phyloP scores from a whole-genome alignment of 2,888 invertebrate genomes.

The Megastigmus dorsalis region DNA sequence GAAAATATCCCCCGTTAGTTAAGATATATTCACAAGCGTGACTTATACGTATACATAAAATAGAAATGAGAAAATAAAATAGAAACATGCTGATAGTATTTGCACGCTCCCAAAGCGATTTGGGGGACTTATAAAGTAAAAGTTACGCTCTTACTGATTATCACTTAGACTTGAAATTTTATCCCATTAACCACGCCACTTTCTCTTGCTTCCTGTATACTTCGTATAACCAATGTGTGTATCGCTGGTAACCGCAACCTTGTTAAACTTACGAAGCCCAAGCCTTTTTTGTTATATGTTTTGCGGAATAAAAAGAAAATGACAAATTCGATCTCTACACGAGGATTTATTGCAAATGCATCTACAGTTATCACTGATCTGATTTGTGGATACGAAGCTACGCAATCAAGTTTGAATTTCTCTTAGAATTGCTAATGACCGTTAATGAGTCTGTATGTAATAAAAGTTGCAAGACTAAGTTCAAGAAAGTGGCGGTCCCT shows the following conservation, averaged over 20 bases:
- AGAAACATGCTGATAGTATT: conserved; percentile 56
- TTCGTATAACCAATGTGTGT: not conserved
- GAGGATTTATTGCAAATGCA: too few species aligned
- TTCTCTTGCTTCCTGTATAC: conserved; percentile 48
- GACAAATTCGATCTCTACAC: too few species aligned
- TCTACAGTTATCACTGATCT: too few species aligned
- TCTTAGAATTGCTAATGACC: too few species aligned
- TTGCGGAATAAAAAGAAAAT: too few species aligned
- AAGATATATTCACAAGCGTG: conserved; percentile 1
- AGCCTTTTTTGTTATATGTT: not conserved
- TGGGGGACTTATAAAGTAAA: conserved; percentile 63
- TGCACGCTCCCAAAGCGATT: conserved; percentile 73
- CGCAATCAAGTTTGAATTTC: too few species aligned
- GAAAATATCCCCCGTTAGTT: conserved; percentile 26
- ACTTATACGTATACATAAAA: conserved; percentile 7
- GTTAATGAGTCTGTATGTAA: too few species aligned
- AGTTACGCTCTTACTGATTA: conserved; percentile 56
- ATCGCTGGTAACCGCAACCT: conserved; percentile 7
- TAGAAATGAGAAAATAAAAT: conserved; percentile 30
- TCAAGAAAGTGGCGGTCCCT: conserved; percentile 34
- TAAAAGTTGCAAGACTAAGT: too few species aligned
- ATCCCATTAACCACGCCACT: conserved; percentile 39
- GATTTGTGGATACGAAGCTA: too few species aligned
- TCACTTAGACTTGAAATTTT: conserved; percentile 43
- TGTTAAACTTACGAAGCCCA: conserved; percentile 14